Evolutionary conservation across 2,797 vertebrate genomes (phyloP), one percentile per base, ranked within the genome.

Genomic region (Ctenopoma multispine): DNA sequence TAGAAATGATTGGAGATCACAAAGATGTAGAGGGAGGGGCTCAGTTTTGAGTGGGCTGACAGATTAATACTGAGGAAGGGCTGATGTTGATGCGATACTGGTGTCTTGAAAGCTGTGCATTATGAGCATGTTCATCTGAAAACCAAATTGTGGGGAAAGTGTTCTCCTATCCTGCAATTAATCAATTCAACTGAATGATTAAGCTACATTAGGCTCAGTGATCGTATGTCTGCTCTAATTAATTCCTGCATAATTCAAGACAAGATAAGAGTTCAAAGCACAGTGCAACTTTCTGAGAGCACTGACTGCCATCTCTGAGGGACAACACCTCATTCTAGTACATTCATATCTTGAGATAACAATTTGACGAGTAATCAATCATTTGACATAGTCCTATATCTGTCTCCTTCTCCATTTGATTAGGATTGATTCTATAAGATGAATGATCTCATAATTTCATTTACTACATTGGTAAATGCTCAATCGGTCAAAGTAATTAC

Each of bases 141-240:
- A 81, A 72, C 56, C 51, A 76, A 84, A 81, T 79, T 4, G 29
- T 53, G 0, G 64, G 44, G 58, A 57, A 72, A 67, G 40, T 69
- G 66, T 77, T 70, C 63, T 79, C 63, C 31, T 50, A 51, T 83
- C 48, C 23, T 46, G 51, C 60, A 78, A 87, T 90, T 69, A 80
- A 87, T 89, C 77, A 66, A 69, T 81, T 76, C 61, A 48, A 51
- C 79, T 83, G 72, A 86, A 85, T 89, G 82, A 90, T 86, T 72
- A 75, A 80, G 65, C 69, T 56, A 67, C 84, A 89, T 89, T 80
- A 87, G 78, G 65, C 80, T 60, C 76, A 75, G 24, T 63, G 81
- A 88, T 81, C 65, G 79, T 38, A 72, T 13, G 72, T 77, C 80
- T 31, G 49, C 72, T 63, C 50, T 69, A 57, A 87, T 80, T 74